A percentile compares a stretch with the other conserved stretches of the same genome.
phyloP scores from a whole-genome alignment of 1,140 invertebrate species.

The Hyles vespertilio region DNA sequence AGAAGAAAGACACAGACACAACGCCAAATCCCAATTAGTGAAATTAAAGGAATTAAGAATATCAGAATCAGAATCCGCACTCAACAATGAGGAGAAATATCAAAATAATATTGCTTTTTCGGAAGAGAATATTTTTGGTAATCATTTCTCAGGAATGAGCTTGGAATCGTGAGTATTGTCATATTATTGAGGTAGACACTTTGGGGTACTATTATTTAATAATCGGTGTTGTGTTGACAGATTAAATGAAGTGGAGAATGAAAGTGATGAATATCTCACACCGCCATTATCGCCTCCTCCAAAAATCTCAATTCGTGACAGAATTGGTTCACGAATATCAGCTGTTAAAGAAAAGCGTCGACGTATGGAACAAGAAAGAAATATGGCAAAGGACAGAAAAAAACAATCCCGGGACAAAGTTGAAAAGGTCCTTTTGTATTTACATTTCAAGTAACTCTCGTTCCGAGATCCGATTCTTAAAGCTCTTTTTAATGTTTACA shows the following conservation, averaged over 20 bases:
- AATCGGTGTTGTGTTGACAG: slow-evolving; percentile 28
- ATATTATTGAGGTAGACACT: not conserved
- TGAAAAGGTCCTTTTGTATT: slow-evolving; percentile 46
- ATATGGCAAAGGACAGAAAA: slow-evolving; percentile 27
- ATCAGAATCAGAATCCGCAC: slow-evolving; percentile 27
- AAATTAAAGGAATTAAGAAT: slow-evolving; percentile 29
- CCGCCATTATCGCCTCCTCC: slow-evolving; percentile 27
- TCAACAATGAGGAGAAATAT: slow-evolving; percentile 31
- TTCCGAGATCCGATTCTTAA: slow-evolving; percentile 6
- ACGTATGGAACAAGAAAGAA: slow-evolving; percentile 35
- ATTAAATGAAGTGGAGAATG: slow-evolving; percentile 43
- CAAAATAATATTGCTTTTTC: slow-evolving; percentile 28
- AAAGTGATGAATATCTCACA: slow-evolving; percentile 37
- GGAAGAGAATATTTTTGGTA: slow-evolving; percentile 24
- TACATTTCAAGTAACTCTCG: slow-evolving; percentile 9
- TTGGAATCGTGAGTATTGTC: slow-evolving; percentile 57
- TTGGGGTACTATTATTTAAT: not conserved
- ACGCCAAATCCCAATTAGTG: slow-evolving; percentile 32
- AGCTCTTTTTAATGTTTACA: slow-evolving; percentile 20
- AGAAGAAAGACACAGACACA: slow-evolving; percentile 28
- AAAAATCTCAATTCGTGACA: slow-evolving; percentile 38
- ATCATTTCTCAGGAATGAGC: slow-evolving; percentile 36
- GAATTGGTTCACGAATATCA: slow-evolving; percentile 40
- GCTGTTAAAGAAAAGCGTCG: slow-evolving; percentile 36
- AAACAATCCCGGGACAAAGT: slow-evolving; percentile 42